phyloP scores from a whole-genome alignment of 2,888 invertebrate species.

The Lumbricus terrestris region DNA sequence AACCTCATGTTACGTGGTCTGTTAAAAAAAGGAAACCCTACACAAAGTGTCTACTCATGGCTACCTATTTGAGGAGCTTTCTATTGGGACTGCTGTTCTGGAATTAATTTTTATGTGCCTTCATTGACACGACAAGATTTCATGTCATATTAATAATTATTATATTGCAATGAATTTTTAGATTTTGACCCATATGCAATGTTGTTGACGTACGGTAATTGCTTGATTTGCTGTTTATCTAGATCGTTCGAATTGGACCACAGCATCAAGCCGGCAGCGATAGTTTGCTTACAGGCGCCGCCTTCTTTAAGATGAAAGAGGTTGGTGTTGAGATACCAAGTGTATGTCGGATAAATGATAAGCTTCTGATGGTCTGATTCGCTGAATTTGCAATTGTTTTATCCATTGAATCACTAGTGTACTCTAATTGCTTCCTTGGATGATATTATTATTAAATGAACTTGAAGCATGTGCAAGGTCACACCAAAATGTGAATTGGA shows the following conservation, averaged over 20 bases:
- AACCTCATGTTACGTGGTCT: too few relatives aligned
- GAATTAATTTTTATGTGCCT: too few relatives aligned
- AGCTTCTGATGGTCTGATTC: background rate
- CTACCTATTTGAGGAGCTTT: too few relatives aligned
- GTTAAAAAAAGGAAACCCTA: too few relatives aligned
- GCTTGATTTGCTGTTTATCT: background rate
- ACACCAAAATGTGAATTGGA: too few relatives aligned
- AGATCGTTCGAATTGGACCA: constrained; percentile 87
- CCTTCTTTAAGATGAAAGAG: constrained; percentile 98
- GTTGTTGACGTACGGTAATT: background rate
- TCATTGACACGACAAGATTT: too few relatives aligned
- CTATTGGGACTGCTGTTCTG: too few relatives aligned
- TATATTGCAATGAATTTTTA: background rate
- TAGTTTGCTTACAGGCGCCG: constrained; percentile 96
- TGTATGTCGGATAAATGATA: background rate
- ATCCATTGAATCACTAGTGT: background rate
- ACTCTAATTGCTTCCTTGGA: too few relatives aligned
- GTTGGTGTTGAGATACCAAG: constrained; percentile 64
- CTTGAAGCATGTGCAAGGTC: too few relatives aligned
- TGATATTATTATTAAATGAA: too few relatives aligned
- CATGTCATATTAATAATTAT: too few relatives aligned
- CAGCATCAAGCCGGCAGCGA: constrained; percentile 99
- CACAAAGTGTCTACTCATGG: too few relatives aligned
- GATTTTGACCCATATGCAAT: background rate
- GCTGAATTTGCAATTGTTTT: background rate